phyloP scores from a whole-genome alignment of 2,113 vertebrate genomes.

The Muscicapa adusta region DNA sequence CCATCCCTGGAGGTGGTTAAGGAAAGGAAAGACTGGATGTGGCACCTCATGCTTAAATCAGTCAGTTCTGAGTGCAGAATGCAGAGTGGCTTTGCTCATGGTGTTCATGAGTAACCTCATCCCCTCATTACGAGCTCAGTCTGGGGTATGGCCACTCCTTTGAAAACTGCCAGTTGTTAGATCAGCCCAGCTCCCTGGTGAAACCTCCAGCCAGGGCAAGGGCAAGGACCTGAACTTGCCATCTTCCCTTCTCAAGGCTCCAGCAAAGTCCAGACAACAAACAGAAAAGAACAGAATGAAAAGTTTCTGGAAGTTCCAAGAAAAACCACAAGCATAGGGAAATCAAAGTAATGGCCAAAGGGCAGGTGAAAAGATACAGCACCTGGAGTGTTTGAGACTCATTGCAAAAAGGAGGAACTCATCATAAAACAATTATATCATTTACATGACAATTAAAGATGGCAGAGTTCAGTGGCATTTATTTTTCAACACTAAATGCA shows the following conservation, averaged over 20 bases:
- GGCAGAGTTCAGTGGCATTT: not conserved
- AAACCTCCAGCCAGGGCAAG: not conserved
- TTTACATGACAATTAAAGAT: not conserved
- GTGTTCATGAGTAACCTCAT: not conserved
- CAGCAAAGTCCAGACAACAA: not conserved
- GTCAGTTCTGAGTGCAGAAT: not conserved
- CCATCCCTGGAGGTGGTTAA: not conserved
- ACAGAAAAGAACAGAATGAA: not conserved
- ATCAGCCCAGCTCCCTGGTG: not conserved
- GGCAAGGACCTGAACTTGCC: not conserved
- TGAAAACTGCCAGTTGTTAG: not conserved
- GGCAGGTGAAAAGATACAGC: not conserved
- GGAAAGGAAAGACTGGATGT: not conserved
- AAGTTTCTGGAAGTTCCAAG: not conserved
- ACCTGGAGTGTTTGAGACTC: too few species aligned
- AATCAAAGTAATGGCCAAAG: not conserved
- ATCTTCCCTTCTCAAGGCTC: not conserved
- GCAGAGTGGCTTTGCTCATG: fast-evolving
- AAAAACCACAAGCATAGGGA: not conserved
- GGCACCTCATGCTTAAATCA: not conserved
- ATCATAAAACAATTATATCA: not conserved
- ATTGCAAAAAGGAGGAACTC: not conserved
- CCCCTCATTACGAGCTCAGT: not conserved
- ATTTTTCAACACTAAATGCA: not conserved
- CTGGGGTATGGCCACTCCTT: not conserved